These are phyloP conservation scores for Drosophila quinaria DNA, from an alignment of 2,888 invertebrate species.

Conservation along the genomic window DNA sequence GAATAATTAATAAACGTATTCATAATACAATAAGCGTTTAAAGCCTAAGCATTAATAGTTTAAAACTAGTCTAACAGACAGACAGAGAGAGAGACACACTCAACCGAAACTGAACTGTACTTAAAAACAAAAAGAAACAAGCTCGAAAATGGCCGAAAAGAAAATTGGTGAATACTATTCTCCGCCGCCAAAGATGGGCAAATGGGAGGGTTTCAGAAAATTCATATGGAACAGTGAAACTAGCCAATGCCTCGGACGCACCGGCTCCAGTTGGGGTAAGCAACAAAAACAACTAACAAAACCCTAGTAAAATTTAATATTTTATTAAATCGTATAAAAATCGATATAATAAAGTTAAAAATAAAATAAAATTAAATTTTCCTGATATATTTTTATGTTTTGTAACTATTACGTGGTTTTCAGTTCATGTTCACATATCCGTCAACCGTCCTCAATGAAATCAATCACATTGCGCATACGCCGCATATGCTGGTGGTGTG, in stretches of 20 bases:
- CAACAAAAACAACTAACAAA: constrained; percentile 70
- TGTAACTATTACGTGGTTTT: background rate
- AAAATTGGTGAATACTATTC: constrained; percentile 91
- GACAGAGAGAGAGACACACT: constrained; percentile 47
- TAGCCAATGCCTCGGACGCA: constrained; percentile 95
- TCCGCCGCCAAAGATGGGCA: constrained; percentile 92
- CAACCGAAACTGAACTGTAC: constrained; percentile 44
- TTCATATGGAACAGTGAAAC: constrained; percentile 98
- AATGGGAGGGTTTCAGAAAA: constrained; percentile 93
- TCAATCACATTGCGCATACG: constrained; percentile 59
- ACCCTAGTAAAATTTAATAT: background rate
- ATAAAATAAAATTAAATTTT: too few relatives aligned
- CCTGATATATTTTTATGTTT: background rate
- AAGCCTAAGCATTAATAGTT: constrained; percentile 62
- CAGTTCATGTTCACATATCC: constrained; percentile 2
- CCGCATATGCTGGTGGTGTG: constrained; percentile 23
- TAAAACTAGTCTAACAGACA: constrained; percentile 59
- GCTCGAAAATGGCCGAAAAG: constrained; percentile 90
- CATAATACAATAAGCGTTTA: constrained; percentile 66
- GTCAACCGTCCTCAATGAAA: constrained; percentile 20
- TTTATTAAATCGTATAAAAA: background rate
- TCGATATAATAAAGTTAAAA: too few relatives aligned
- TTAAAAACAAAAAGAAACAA: constrained; percentile 40
- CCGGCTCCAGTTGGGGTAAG: constrained; percentile 98
- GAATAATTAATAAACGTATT: constrained; percentile 37